Conservation (phyloP, 2,888 invertebrate species). For the Eupelmus urozonus region DNA sequence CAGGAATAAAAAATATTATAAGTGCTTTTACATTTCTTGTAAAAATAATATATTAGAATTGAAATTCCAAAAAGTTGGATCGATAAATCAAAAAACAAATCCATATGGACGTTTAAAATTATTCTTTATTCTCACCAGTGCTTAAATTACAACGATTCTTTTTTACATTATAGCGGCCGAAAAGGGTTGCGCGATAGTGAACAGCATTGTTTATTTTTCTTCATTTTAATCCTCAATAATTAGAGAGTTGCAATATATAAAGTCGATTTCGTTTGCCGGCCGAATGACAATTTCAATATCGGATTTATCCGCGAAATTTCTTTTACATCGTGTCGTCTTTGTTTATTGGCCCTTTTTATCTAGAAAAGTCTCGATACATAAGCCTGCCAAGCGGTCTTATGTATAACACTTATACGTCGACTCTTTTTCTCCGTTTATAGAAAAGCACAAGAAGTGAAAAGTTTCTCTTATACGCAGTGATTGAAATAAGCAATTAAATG, state of each 20-base stretch:
- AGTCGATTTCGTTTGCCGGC: constrained; percentile 19
- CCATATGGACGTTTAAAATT: constrained; percentile 20
- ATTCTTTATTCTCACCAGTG: constrained; percentile 52
- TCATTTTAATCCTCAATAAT: background rate
- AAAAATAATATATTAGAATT: no score
- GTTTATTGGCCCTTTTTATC: background rate
- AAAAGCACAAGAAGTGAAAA: constrained; percentile 45
- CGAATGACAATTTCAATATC: background rate
- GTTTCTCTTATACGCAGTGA: background rate
- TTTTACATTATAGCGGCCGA: constrained; percentile 43
- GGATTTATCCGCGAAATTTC: background rate
- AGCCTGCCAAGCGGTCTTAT: background rate
- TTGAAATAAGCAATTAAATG: constrained; percentile 23
- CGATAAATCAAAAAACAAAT: background rate
- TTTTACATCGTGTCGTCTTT: background rate
- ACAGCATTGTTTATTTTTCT: constrained; percentile 11
- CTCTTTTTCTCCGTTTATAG: constrained; percentile 22
- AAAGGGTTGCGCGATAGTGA: constrained; percentile 36
- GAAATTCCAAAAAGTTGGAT: no score
- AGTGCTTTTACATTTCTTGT: no score
- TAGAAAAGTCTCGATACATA: background rate
- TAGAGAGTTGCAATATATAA: constrained; percentile 24
- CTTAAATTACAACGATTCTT: constrained; percentile 43
- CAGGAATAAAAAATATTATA: no score
- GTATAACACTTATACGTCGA: background rate